phyloP scores from a whole-genome alignment of 2,888 invertebrate genomes.

The Noctua comes region DNA sequence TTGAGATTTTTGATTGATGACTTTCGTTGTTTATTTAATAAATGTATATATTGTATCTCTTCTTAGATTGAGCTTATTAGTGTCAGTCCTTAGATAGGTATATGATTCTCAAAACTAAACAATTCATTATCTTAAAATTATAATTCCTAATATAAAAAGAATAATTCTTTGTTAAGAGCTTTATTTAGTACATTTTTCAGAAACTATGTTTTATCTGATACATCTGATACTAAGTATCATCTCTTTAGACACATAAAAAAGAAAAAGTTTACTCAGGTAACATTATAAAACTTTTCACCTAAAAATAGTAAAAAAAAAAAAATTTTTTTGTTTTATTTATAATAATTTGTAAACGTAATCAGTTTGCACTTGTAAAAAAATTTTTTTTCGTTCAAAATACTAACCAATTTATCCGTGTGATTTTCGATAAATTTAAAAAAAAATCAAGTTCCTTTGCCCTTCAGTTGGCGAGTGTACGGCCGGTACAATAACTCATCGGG shows the following conservation, averaged over 20 bases:
- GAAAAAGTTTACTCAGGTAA: neutral
- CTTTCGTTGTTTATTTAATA: conserved; percentile 5
- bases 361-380: neutral
- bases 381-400: neutral
- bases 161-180: neutral
- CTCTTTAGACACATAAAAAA: neutral
- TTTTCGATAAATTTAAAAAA: neutral
- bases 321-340: too few species aligned
- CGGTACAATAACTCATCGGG: conserved; percentile 75
- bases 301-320: too few species aligned
- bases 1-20: conserved; percentile 28
- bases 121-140: too few species aligned
- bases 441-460: conserved; percentile 1
- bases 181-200: neutral
- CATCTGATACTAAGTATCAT: neutral
- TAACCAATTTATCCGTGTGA: too few species aligned
- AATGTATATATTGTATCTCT: neutral
- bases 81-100: neutral
- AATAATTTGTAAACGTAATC: neutral
- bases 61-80: neutral
- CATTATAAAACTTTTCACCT: too few species aligned
- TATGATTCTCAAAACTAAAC: neutral
- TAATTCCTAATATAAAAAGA: neutral
- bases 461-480: conserved; percentile 67
- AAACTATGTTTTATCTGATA: neutral